Evolutionary conservation across 2,888 invertebrate genomes (phyloP).

Genomic region (Lithophane ornitopus): DNA sequence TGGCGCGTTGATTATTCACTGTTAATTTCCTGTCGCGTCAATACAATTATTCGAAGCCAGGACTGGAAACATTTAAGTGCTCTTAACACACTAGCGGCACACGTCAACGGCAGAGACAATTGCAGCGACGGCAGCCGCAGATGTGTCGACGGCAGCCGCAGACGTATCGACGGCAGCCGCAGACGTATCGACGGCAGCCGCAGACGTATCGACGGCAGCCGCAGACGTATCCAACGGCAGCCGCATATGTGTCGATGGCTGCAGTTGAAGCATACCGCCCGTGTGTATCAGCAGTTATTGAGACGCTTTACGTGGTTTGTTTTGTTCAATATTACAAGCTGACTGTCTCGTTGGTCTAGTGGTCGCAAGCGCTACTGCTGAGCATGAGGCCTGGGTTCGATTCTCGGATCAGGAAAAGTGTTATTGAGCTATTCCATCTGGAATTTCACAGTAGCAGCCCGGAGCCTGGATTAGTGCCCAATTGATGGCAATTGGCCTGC

Average conservation of each 20-base stretch:
- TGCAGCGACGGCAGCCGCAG: too few relatives aligned
- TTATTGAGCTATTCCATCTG: too few relatives aligned
- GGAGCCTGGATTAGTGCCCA: neutral
- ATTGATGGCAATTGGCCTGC: neutral
- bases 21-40: conserved; percentile 9
- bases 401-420: neutral
- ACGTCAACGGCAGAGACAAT: too few relatives aligned
- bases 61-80: conserved; percentile 6
- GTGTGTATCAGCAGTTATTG: neutral
- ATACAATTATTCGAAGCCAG: neutral
- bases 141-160: too few relatives aligned
- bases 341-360: neutral
- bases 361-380: too few relatives aligned
- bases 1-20: neutral
- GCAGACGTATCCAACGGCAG: too few relatives aligned
- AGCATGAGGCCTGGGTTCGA: neutral
- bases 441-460: neutral
- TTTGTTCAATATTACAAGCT: neutral
- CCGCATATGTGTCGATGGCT: too few relatives aligned
- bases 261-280: too few relatives aligned
- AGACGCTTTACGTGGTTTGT: neutral
- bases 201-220: too few relatives aligned
- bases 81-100: too few relatives aligned
- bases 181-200: too few relatives aligned
- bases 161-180: too few relatives aligned